These are phyloP conservation scores for Pagetopsis macropterus DNA, from an alignment of 2,797 vertebrate species.

Conservation along the genomic window DNA sequence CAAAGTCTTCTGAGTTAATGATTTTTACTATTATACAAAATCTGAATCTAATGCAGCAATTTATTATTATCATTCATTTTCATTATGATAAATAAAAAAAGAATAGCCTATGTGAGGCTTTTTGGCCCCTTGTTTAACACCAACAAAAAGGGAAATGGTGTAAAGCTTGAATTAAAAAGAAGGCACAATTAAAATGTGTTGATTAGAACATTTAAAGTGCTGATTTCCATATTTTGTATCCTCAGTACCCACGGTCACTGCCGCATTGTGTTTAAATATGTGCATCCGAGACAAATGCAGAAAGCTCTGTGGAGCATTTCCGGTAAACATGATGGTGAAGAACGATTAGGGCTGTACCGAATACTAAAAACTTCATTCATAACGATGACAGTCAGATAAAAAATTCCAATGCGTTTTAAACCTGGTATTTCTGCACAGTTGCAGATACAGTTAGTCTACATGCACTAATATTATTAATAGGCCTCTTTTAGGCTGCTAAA, in stretches of 20 bases:
- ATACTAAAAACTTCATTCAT: neutral
- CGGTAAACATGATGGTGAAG: conserved; percentile 43
- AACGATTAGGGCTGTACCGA: neutral
- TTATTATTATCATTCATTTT: no score
- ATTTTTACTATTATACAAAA: conserved; percentile 9
- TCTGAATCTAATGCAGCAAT: conserved; percentile 8
- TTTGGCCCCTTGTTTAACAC: conserved; percentile 32
- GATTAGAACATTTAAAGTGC: conserved; percentile 50
- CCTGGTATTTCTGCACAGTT: no score
- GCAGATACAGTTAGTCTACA: no score
- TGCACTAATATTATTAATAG: no score
- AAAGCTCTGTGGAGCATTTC: neutral
- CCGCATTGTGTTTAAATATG: conserved; percentile 9
- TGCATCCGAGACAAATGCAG: conserved; percentile 13
- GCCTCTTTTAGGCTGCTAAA: no score
- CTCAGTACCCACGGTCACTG: conserved; percentile 1
- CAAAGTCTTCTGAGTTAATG: conserved; percentile 16
- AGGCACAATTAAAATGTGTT: conserved; percentile 68
- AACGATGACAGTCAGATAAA: no score
- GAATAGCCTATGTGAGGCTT: conserved; percentile 1
- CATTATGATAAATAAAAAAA: neutral
- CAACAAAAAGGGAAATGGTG: conserved; percentile 32
- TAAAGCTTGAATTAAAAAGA: conserved; percentile 68
- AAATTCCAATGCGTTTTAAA: no score
- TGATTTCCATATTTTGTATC: conserved; percentile 25